Evolutionary conservation across 2,888 invertebrate species (phyloP), one percentile per base, ranked within the genome.

Genomic region (Ennomos erosarius): DNA sequence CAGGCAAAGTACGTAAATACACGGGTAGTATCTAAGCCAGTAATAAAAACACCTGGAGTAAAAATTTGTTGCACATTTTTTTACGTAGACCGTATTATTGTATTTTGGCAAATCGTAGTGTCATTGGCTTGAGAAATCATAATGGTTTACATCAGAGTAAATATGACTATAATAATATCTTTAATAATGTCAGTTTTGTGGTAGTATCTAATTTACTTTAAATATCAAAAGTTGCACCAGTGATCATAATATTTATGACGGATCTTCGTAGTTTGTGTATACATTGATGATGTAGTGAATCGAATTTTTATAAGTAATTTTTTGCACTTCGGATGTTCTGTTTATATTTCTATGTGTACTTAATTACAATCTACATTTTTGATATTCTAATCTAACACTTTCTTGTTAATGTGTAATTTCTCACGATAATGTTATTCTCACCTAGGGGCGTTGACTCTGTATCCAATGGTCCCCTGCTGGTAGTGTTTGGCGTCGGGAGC

Each of bases 361-460:
- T 57, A 57, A 47, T 52, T 57, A 38, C 37, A 26, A 26, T 26
- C 5, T 44, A 38, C 51, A 55, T 39, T 62, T 63, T 35, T 52
- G 47, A 62, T 65, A 36, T 39, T 45, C n/a, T n/a, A n/a, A 61
- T 62, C 45, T 48, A 48, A 53, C 49, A 58, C 50, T 60, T 59
- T 59, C 45, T 54, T 46, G 51, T 36, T 48, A 34, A 10, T 59
- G 45, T 44, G 50, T 60, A 40, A 47, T 53, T 59, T 65, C 64
- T 62, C 55, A 56, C 60, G 57, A 56, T 59, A 48, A 53, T 62
- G 47, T 53, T 61, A 64, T 53, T 93, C 94, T 94, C 82, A 95
- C 95, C 93, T 95, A 92, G 93, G 94, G 92, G 90, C 93, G 87
- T 91, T 93, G 84, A 94, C 93, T 87, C 94, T 87, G 90, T 94